Evolutionary conservation across 2,888 invertebrate genomes (phyloP), one percentile per base, ranked within the genome.

Genomic region (Ectobius pallidus): DNA sequence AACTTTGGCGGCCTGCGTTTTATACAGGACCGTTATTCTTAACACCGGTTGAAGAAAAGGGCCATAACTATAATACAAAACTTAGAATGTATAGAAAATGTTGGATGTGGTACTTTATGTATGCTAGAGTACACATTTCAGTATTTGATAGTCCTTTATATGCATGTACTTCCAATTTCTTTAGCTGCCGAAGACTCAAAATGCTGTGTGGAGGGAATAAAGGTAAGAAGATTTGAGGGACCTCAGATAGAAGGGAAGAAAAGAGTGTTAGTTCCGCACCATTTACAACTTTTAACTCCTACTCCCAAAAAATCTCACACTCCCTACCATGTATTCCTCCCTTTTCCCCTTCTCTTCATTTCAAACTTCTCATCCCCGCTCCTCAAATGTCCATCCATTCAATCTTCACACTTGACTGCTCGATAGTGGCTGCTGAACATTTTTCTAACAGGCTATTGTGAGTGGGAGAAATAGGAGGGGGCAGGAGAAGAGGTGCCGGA

Each of bases 211-310:
- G 9, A 11, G 14, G 4, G 14, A n/a, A n/a, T n/a, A n/a, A n/a
- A n/a, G n/a, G n/a, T n/a, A n/a, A n/a, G n/a, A 2, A 16, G 55
- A 27, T 9, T 1, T 2, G 27, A 1, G 25, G 27, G 16, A 55
- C 55, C 27, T 55, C n/a, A 9, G n/a, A n/a, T n/a, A n/a, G n/a
- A n/a, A n/a, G n/a, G n/a, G 27, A 55, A 27, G 27, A 55, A 69
- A 72, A 70, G 30, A 55, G 67, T 22, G 39, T 70, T 70, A 70
- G 65, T 73, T 73, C 73, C 73, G 55, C 70, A 62, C 70, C 73
- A 73, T 73, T 73, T 73, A 70, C 67, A 70, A 70, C 73, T 73
- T 73, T 70, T 67, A 73, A 65, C 70, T 73, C 67, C 62, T 55
- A 63, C 49, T 70, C 32, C 20, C 22, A 30, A 63, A 63, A 63